Evolutionary conservation across 2,797 vertebrate genomes (phyloP).

Genomic region (Tragopan temminckii): DNA sequence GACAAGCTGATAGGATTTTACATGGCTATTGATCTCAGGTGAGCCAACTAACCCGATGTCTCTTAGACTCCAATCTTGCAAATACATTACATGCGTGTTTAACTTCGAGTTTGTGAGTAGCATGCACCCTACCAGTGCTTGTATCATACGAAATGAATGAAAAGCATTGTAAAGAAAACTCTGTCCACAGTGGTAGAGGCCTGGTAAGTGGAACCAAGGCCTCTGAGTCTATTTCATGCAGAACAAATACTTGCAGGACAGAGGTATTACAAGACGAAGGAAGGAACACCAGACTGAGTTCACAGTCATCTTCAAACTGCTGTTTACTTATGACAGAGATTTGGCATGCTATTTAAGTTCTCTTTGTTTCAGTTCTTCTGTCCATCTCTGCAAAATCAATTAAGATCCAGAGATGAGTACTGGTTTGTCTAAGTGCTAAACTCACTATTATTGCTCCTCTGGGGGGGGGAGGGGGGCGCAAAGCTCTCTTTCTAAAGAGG

Average conservation of each 20-base stretch:
- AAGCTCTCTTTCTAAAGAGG: not conserved
- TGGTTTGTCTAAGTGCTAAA: not conserved
- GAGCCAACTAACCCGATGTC: not conserved
- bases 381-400: constrained; percentile 36
- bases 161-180: not conserved
- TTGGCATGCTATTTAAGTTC: not conserved
- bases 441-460: constrained; percentile 13
- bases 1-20: not conserved
- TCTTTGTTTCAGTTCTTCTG: not conserved
- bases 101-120: not conserved
- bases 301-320: constrained; percentile 8
- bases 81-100: not conserved
- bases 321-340: constrained; percentile 16
- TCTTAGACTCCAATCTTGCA: not conserved
- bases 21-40: not conserved
- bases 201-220: not conserved
- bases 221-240: not conserved
- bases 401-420: not conserved
- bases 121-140: not conserved
- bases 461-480: not conserved
- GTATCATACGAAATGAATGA: not conserved
- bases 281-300: constrained; percentile 19
- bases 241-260: not conserved
- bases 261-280: not conserved
- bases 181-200: not conserved